Conservation (phyloP, 2,797 vertebrate species). For the Aratinga solstitialis region DNA sequence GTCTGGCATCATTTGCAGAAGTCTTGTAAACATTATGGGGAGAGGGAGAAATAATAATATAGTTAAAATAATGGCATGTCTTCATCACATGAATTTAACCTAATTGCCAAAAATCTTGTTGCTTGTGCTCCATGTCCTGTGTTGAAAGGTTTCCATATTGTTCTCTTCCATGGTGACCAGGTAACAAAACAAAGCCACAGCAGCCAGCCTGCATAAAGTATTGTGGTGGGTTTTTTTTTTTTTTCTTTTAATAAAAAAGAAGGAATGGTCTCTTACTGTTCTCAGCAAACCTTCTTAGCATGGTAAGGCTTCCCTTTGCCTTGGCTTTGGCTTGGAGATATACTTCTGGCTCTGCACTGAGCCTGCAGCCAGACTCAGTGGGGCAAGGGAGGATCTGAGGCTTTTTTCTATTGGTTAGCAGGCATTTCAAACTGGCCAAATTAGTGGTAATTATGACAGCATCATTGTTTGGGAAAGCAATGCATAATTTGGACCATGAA, state of each 20-base stretch:
- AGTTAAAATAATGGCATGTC: not conserved
- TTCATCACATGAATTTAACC: not conserved
- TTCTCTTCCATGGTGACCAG: accelerated
- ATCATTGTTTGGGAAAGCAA: not conserved
- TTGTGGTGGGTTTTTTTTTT: not conserved
- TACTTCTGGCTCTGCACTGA: not conserved
- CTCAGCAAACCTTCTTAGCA: not conserved
- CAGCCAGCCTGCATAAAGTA: not conserved
- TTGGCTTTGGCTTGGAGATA: not conserved
- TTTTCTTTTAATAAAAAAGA: not conserved
- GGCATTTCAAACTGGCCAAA: not conserved
- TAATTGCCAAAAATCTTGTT: not conserved
- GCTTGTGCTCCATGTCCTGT: not conserved
- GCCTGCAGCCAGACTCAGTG: not conserved
- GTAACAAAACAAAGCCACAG: not conserved
- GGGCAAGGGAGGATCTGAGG: not conserved
- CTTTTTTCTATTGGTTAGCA: not conserved
- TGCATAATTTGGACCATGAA: not conserved
- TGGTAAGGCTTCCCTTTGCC: not conserved
- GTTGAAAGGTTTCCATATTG: not conserved
- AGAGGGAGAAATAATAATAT: not conserved
- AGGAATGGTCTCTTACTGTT: not conserved
- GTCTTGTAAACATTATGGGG: not conserved
- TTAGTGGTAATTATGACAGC: not conserved
- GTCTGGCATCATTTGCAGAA: not conserved